phyloP scores from a whole-genome alignment of 2,797 vertebrate species.

The Tenualosa thibaudeaui region DNA sequence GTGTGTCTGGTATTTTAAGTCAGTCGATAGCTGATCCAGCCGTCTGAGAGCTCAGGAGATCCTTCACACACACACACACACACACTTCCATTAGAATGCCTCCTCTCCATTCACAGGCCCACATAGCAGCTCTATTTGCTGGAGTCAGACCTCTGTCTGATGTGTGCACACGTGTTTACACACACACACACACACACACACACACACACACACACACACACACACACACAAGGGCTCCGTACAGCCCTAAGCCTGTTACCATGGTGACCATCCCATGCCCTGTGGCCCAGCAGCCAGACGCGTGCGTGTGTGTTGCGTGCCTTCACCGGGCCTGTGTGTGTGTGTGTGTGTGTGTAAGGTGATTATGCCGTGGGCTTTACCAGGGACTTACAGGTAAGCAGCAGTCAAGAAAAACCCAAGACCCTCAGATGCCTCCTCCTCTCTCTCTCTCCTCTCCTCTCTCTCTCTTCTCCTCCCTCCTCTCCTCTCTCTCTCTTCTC shows the following conservation, averaged over 20 bases:
- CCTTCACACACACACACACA: background rate
- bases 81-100: background rate
- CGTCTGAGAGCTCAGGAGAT: background rate
- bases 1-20: no score
- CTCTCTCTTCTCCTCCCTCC: no score
- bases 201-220: no score
- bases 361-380: conserved; percentile 44
- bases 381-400: conserved; percentile 18
- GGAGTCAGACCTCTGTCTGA: no score
- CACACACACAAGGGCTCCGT: no score
- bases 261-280: no score
- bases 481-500: background rate
- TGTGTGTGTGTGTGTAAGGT: conserved; percentile 29
- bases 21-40: background rate
- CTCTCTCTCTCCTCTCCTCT: conserved; percentile 2
- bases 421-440: conserved; percentile 31
- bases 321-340: background rate
- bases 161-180: no score
- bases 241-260: background rate
- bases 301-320: no score
- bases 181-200: no score
- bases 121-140: no score
- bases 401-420: background rate
- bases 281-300: no score
- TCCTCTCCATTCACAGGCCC: no score